Conservation (phyloP, 1,140 invertebrate species). For the Steinernema khuongi region DNA sequence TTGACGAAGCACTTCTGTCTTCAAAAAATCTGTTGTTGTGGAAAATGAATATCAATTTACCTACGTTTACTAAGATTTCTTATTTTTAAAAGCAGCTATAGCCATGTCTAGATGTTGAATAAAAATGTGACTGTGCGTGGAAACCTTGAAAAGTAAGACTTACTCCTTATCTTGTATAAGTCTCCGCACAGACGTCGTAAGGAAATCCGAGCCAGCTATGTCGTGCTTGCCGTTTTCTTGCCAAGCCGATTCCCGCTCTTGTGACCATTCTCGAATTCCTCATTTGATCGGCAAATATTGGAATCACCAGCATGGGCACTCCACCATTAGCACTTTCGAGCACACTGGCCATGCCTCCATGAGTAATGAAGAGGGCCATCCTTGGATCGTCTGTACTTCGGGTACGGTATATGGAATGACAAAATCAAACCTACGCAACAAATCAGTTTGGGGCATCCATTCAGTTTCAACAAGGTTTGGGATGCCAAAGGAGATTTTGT, state of each 20-base stretch:
- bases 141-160: too few relatives aligned
- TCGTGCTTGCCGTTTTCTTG: background rate
- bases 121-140: too few relatives aligned
- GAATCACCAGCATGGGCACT: conserved; percentile 61
- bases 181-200: background rate
- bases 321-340: conserved; percentile 61
- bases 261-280: conserved; percentile 33
- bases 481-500: background rate
- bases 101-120: too few relatives aligned
- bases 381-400: conserved; percentile 55
- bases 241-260: background rate
- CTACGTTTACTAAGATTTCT: too few relatives aligned
- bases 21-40: too few relatives aligned
- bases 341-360: conserved; percentile 61
- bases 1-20: too few relatives aligned
- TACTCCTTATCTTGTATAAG: background rate
- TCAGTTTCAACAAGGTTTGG: background rate
- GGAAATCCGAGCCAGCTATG: background rate
- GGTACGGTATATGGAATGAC: background rate
- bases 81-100: too few relatives aligned
- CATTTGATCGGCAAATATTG: conserved; percentile 60
- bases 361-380: conserved; percentile 57
- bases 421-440: conserved; percentile 2
- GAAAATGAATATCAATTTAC: too few relatives aligned
- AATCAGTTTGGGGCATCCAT: conserved; percentile 19